Conservation (phyloP, 2,113 vertebrate species). For the Dicaeum eximium region DNA sequence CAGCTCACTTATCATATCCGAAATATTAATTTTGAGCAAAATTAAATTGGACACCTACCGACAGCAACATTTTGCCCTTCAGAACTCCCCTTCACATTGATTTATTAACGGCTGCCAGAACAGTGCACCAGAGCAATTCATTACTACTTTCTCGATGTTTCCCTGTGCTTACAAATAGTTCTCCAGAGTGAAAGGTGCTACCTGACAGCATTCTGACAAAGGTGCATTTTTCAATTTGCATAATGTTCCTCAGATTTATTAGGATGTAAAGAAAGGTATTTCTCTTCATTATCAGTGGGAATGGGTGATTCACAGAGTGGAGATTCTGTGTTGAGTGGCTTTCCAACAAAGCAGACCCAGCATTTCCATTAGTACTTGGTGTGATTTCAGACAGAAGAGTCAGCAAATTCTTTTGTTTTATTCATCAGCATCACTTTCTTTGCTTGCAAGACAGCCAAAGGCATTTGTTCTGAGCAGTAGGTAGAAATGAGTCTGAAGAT, state of each 20-base stretch:
- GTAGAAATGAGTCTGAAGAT: background rate
- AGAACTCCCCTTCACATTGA: constrained; percentile 82
- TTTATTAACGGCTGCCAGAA: constrained; percentile 83
- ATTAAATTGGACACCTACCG: constrained; percentile 83
- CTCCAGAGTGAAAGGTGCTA: constrained; percentile 72
- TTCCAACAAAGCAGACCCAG: constrained; percentile 7
- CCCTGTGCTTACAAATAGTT: constrained; percentile 74
- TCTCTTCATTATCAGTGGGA: constrained; percentile 46
- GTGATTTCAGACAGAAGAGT: background rate
- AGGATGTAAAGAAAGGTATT: constrained; percentile 55
- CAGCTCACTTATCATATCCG: constrained; percentile 83
- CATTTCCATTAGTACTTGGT: background rate
- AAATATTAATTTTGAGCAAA: constrained; percentile 86
- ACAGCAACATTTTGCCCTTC: constrained; percentile 85
- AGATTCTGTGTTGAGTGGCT: background rate
- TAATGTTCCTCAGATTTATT: constrained; percentile 66
- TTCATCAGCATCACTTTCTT: background rate
- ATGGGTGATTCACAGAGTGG: constrained; percentile 32
- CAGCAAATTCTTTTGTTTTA: constrained; percentile 36
- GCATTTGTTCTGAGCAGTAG: background rate
- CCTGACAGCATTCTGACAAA: constrained; percentile 69
- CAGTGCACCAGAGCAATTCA: constrained; percentile 72
- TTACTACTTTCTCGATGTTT: constrained; percentile 77
- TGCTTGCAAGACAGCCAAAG: background rate
- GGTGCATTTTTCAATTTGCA: constrained; percentile 73